Evolutionary conservation across 2,113 vertebrate genomes (phyloP), one percentile per base, ranked within the genome.

Genomic region (Phoenicopterus ruber): DNA sequence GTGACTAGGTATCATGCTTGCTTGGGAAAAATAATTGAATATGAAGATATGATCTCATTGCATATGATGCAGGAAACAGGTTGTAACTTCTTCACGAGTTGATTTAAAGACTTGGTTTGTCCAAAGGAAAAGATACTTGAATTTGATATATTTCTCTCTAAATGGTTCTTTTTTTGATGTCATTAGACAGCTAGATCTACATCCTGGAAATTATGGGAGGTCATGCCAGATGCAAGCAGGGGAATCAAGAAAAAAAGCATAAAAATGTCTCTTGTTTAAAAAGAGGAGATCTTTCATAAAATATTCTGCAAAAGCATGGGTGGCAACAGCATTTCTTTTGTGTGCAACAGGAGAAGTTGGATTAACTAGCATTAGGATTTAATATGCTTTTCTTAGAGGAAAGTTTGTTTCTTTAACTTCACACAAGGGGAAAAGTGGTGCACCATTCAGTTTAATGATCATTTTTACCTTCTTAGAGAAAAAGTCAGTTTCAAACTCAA

Each of bases 331-430:
- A 78, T 84, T 86, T 71, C 38, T 83, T 78, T 83, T 40, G 29
- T 67, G 50, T 44, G 29, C 38, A 84, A 88, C 26, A 67, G n/a
- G 22, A n/a, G 59, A 95, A 88, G 69, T 34, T 71, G 65, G 63
- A 95, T 96, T 92, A 95, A 88, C 50, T 81, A 83, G 63, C 15
- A 67, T 86, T 86, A 92, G 29, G 36, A 55, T 88, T 96, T 88
- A 81, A 63, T 78, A 52, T 49, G 21, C 47, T 83, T 80, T 95
- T 88, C 86, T 94, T 92, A 88, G 50, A 34, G 16, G 36, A 67
- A 93, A 71, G 59, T 88, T 95, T 92, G 40, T 81, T 95, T 84
- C 34, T 91, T 83, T 93, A 86, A 67, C 50, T 93, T 93, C n/a
- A 74, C 21, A 74, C 26, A 46, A 38, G 28, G 44, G 25, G 9